Evolutionary conservation across 2,113 vertebrate genomes (phyloP), one percentile per base, ranked within the genome.

Genomic region (Trochalopteron elliotii): DNA sequence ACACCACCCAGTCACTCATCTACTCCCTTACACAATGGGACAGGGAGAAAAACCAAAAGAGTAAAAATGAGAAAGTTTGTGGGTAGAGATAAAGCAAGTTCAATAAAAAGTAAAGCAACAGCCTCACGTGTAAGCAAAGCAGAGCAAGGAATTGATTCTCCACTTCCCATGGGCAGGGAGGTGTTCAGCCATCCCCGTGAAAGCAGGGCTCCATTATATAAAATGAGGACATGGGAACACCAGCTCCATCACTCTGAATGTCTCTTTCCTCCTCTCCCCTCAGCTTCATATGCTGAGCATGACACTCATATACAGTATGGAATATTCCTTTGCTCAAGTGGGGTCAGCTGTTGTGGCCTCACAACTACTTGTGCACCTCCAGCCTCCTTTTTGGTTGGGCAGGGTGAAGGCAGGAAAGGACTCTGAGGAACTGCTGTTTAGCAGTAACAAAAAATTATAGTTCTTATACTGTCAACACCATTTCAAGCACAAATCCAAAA

Each of bases 231-330:
- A 45, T 18, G 16, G 16, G 9, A 30, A 15, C 10, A 80, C 42
- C 14, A 72, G 7, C 1, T 1, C 12, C 23, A 8, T 21, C 16
- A 30, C 39, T 21, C 23, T 11, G 8, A n/a, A 39, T 1, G 2
- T 30, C 45, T 50, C 15, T 20, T 59, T n/a, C 3, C 5, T 56
- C 33, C 20, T 16, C 50, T 57, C 37, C 33, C 4, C 15, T 24
- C 33, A n/a, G 28, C 3, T 44, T 52, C 24, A 4, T 6, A 39
- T 5, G 11, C 6, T 59, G 28, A 45, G 4, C 19, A 52, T 28
- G 4, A 44, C 8, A 13, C 5, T 3, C 20, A 20, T 45, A 5
- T 6, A 33, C 7, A 5, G 3, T 17, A 28, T 5, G 3, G 5
- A 67, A 30, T 12, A 39, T 12, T 44, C 15, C 44, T 67, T 16